These are phyloP conservation scores for Drosophila mayaguana DNA, from an alignment of 2,888 invertebrate genomes.

Conservation along the genomic window DNA sequence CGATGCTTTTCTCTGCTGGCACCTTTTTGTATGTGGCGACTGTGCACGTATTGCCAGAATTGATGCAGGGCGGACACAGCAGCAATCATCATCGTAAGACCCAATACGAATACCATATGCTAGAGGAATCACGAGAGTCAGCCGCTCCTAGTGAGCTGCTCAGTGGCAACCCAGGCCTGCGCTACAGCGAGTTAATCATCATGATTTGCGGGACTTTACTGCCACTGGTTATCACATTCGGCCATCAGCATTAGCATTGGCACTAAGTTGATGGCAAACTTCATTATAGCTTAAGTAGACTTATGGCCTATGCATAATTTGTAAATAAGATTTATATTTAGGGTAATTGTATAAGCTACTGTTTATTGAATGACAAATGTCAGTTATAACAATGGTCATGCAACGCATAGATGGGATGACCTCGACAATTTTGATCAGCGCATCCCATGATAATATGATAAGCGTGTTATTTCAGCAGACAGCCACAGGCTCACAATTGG, in stretches of 20 bases:
- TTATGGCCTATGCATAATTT: conserved; percentile 8
- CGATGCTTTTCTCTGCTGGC: conserved; percentile 99
- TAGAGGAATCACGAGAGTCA: conserved; percentile 73
- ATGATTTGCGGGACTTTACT: conserved; percentile 94
- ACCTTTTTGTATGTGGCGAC: conserved; percentile 99
- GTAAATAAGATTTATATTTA: conserved; percentile 21
- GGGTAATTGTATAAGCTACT: conserved; percentile 17
- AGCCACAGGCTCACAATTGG: too few relatives aligned
- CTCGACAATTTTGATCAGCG: background rate
- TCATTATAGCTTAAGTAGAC: background rate
- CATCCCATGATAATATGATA: too few relatives aligned
- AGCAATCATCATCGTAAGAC: conserved; percentile 81
- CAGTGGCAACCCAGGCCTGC: conserved; percentile 86
- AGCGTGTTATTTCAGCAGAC: too few relatives aligned
- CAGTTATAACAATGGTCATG: background rate
- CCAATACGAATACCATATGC: conserved; percentile 73
- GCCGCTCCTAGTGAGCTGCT: conserved; percentile 15
- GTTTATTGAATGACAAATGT: background rate
- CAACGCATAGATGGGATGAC: too few relatives aligned
- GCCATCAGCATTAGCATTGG: conserved; percentile 93
- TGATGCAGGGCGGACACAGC: conserved; percentile 88
- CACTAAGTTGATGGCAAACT: background rate
- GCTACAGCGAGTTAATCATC: conserved; percentile 91
- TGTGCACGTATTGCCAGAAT: conserved; percentile 98
- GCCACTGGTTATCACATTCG: conserved; percentile 95